Percentiles rank a stretch among this genome's conserved stretches.
Evolutionary conservation across 2,888 invertebrate species (phyloP).

Genomic region (Teleogryllus oceanicus): DNA sequence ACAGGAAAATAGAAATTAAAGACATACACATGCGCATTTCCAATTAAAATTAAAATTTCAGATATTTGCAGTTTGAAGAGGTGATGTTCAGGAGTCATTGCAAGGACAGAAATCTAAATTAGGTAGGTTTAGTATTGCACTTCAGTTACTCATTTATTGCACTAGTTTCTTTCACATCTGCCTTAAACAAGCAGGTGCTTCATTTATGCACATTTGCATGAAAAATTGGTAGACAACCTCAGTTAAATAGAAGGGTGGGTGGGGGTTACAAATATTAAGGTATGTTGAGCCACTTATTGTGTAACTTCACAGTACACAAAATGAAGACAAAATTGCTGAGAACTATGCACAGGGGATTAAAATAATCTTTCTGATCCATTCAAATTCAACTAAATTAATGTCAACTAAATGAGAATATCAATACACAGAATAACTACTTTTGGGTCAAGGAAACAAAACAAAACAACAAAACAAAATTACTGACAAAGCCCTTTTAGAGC

Average conservation of each 20-base stretch:
- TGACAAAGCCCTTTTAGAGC: neutral
- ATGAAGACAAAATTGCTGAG: neutral
- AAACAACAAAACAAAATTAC: neutral
- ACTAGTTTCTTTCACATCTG: constrained; percentile 5
- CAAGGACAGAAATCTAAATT: constrained; percentile 5
- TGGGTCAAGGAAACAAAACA: neutral
- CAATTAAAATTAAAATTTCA: neutral
- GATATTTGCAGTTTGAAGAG: neutral
- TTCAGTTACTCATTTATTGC: constrained; percentile 4
- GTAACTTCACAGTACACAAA: neutral
- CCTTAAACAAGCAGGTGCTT: neutral
- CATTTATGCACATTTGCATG: constrained; percentile 18
- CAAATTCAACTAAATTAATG: neutral
- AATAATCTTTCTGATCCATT: neutral
- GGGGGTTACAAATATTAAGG: constrained; percentile 4
- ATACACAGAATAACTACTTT: neutral
- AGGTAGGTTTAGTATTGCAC: constrained; percentile 18
- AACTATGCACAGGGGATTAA: neutral
- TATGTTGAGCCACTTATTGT: neutral
- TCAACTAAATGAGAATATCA: neutral
- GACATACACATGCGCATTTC: neutral
- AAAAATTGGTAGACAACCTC: neutral
- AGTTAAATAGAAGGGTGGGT: neutral
- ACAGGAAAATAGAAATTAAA: neutral
- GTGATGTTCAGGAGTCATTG: neutral